Base-by-base conservation (phyloP, 2,113 vertebrate genomes). In the Syngnathus floridae region DNA sequence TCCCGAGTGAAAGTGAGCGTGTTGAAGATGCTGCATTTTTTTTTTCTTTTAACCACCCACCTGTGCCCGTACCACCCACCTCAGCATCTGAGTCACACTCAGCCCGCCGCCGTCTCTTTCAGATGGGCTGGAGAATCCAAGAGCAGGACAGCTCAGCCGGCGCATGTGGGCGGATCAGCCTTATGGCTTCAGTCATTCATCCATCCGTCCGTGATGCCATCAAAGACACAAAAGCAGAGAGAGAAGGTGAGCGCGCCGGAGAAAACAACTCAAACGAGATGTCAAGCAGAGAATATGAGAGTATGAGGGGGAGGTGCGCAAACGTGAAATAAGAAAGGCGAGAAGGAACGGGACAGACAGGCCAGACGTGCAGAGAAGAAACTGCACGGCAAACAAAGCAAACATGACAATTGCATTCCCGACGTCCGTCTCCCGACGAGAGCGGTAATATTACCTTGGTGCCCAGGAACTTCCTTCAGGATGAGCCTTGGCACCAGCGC, bases 41-140 rank as follows among this genome's bases (percentile, higher is more conserved):
- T 72, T 84, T 84, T 89, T 91, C 84, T 90, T 91, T 91, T 88
- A 90, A 88, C 90, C 89, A 81, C 90, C 90, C 90, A 91, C 90
- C 84, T 82, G 81, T 67, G 81, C 86, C 85, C 84, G 70, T 80
- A 86, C 90, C 88, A 86, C 90, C 90, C 90, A 90, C 89, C 84
- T 87, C 71, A 82, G 79, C 81, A 86, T 84, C 87, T 90, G 88
- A 91, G 83, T 91, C 90, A 91, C 88, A 73, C 82, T 80, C 62
- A 43, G 59, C 46, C 78, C 81, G 84, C 78, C 81, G 84, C 83
- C 75, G 84, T 88, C 84, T 80, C 80, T 82, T 82, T 84, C 79
- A 84, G 74, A 84, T 70, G 81, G 74, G 85, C 82, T 86, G 83
- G 79, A 85, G 86, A 90, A 86, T 85, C 86, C 82, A 78, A 79